These are phyloP conservation scores for Horisme vitalbata DNA, from an alignment of 2,888 invertebrate species.

Conservation along the genomic window DNA sequence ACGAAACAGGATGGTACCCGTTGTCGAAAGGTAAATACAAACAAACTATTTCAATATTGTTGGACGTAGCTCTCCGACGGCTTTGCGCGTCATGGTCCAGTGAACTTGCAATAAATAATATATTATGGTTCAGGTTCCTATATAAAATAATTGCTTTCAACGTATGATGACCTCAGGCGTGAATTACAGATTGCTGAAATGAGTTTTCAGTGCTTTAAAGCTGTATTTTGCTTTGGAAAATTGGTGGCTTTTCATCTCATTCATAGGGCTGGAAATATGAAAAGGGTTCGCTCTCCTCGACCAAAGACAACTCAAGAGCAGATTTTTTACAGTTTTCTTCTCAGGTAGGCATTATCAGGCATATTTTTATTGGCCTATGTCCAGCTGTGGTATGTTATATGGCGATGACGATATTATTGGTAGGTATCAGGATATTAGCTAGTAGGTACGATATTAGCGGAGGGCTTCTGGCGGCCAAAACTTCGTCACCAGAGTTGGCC, in stretches of 20 bases:
- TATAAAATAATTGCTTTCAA: slow-evolving; percentile 44
- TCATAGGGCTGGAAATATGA: too few species aligned
- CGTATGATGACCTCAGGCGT: slow-evolving; percentile 35
- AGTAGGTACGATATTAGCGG: too few species aligned
- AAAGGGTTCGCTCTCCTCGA: too few species aligned
- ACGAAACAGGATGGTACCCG: slow-evolving; percentile 45
- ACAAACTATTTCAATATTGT: slow-evolving; percentile 68
- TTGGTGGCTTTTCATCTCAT: slow-evolving; percentile 2
- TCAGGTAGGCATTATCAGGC: too few species aligned
- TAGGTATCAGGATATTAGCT: too few species aligned
- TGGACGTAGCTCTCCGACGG: slow-evolving; percentile 51
- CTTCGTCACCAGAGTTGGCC: too few species aligned
- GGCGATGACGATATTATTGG: too few species aligned
- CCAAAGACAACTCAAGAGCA: too few species aligned
- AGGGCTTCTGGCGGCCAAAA: too few species aligned
- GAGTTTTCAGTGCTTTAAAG: slow-evolving; percentile 28
- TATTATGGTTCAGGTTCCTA: slow-evolving; percentile 37
- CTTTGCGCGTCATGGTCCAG: slow-evolving; percentile 53
- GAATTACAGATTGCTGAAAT: slow-evolving; percentile 35
- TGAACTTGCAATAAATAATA: slow-evolving; percentile 59
- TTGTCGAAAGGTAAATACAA: slow-evolving; percentile 62
- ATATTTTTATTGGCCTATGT: too few species aligned
- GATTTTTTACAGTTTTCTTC: too few species aligned
- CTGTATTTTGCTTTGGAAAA: slow-evolving; percentile 19
- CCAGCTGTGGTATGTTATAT: too few species aligned